Base-by-base conservation (phyloP, 2,888 invertebrate species). In the Nebria salina region DNA sequence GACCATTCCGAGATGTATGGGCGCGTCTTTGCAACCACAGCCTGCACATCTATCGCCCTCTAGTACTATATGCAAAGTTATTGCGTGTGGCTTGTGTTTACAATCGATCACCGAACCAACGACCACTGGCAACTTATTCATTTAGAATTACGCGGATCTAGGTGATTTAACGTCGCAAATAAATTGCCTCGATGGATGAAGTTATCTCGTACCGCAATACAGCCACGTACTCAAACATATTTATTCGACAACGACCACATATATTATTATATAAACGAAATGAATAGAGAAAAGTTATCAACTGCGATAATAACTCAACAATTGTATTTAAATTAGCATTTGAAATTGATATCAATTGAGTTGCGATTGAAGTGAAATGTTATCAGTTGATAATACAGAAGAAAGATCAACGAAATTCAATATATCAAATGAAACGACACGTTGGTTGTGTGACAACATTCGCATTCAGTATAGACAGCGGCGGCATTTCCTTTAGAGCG, bases 21-120 rank as follows among this genome's bases (percentile, higher is more conserved):
- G 84, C 84, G 84, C 85, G 86, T 86, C 86, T 86, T 85, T 86
- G 85, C 87, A 86, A 87, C 86, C 85, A 34, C 84, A 84, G 87
- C 86, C 87, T 85, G 85, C 86, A 86, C 85, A 87, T 87, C 86
- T 86, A 86, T 87, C 84, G 85, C 83, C 76, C 66, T 68, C 76
- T 76, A 83, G 85, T 86, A 84, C 85, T 54, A 54, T 54, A 54
- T 54, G 54, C 54, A 54, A 54, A 54, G 54, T 54, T 54, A 54
- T 54, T 54, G 54, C 54, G 13, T 13, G 54, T 54, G 54, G 54
- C 54, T 54, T 54, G 54, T 54, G 54, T 54, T 54, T 13, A 54
- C 54, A 54, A 54, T 54, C 54, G 8, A 54, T 54, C 54, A 54
- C 7, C 13, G 26, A 70, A 70, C 34, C 25, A 15, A 70, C 34